phyloP scores from a whole-genome alignment of 2,113 vertebrate genomes.

The Zeus faber region DNA sequence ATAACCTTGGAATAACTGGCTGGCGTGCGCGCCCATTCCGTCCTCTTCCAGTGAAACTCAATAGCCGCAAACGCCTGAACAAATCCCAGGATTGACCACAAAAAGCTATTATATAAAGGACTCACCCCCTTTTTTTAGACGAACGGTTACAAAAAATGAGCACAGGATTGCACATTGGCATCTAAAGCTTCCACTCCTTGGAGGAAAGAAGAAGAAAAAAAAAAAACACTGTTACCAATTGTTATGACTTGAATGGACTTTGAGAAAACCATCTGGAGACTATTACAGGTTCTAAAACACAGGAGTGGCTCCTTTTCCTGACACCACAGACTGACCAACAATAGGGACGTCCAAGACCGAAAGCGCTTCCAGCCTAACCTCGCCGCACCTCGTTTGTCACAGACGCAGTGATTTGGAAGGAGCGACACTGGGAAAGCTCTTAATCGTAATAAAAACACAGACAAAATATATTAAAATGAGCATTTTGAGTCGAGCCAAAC shows the following conservation, averaged over 20 bases:
- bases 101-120: conserved; percentile 24
- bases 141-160: conserved; percentile 25
- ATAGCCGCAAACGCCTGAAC: conserved; percentile 2
- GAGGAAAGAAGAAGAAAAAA: conserved; percentile 22
- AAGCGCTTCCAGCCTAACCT: conserved; percentile 31
- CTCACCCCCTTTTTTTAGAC: neutral
- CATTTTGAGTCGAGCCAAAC: neutral
- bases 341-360: conserved; percentile 45
- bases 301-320: conserved; percentile 51
- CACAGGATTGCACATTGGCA: conserved; percentile 44
- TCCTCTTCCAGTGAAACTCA: conserved; percentile 5
- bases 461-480: neutral
- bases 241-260: conserved; percentile 45
- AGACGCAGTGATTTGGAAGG: too few relatives aligned
- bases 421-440: too few relatives aligned
- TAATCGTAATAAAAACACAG: neutral
- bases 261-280: conserved; percentile 69
- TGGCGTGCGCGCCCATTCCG: neutral
- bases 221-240: conserved; percentile 36
- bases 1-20: too few relatives aligned
- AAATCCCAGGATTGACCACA: conserved; percentile 5
- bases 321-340: conserved; percentile 67
- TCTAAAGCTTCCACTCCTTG: conserved; percentile 22
- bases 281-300: conserved; percentile 64
- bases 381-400: conserved; percentile 24